A percentile compares a stretch with the other conserved stretches of the same genome.
Evolutionary conservation across 53 echinoderm and acorn worm genomes (phyloP).

Genomic region (Echinometra lucunter): DNA sequence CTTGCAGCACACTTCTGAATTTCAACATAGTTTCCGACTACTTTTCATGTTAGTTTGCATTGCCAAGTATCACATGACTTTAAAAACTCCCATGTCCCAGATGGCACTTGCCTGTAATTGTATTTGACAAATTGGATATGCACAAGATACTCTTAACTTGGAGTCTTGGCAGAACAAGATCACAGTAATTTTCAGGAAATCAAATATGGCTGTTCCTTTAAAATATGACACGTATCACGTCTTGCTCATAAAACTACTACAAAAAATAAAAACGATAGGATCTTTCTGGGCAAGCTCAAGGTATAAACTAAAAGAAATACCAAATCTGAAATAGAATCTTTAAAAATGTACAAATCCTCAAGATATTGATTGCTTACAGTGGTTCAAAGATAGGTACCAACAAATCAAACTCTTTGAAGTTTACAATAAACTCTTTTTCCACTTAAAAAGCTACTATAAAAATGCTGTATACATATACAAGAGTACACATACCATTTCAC

Average conservation of each 20-base stretch:
- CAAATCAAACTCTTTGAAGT: not conserved
- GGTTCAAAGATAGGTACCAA: not conserved
- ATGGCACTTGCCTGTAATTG: not conserved
- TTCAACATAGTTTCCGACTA: not conserved
- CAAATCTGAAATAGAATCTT: slow-evolving; percentile 22
- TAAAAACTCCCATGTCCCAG: not conserved
- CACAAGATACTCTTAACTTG: not conserved
- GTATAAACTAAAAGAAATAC: slow-evolving; percentile 18
- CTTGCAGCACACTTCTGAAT: not conserved
- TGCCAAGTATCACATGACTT: not conserved
- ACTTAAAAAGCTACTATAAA: slow-evolving; percentile 53
- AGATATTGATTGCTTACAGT: not conserved
- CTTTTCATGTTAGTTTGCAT: not conserved
- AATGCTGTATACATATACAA: slow-evolving; percentile 52
- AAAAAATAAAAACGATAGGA: not conserved
- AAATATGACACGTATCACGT: not conserved
- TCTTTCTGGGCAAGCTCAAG: slow-evolving; percentile 38
- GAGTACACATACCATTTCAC: not conserved
- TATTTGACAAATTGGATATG: slow-evolving; percentile 6
- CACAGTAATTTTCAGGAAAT: not conserved
- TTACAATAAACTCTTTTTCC: not conserved
- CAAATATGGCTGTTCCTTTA: not conserved
- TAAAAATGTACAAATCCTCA: slow-evolving; percentile 42
- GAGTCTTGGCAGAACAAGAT: not conserved
- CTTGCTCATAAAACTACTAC: not conserved